A percentile compares a stretch with the other conserved stretches of the same genome.
These are phyloP conservation scores for Buceros bicornis DNA, from an alignment of 2,797 vertebrate species.

Conservation along the genomic window DNA sequence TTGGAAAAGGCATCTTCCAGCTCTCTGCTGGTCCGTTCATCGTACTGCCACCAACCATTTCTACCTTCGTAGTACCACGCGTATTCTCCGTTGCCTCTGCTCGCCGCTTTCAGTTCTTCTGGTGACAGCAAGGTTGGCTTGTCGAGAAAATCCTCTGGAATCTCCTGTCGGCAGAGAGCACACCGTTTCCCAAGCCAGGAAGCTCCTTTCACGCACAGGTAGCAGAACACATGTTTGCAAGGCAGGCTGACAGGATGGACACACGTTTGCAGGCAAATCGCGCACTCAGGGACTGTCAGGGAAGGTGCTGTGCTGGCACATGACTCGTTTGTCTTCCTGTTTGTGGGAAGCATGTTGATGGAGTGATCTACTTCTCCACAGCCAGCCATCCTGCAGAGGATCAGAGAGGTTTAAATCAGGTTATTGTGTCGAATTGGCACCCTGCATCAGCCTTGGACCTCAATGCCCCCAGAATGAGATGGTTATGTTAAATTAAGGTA, in stretches of 20 bases:
- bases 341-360: conserved; percentile 84
- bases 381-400: conserved; percentile 89
- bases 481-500: not conserved
- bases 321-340: conserved; percentile 85
- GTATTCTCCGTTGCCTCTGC: conserved; percentile 86
- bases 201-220: conserved; percentile 95
- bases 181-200: conserved; percentile 98
- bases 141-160: conserved; percentile 96
- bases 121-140: conserved; percentile 92
- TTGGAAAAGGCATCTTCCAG: conserved; percentile 94
- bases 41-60: conserved; percentile 99
- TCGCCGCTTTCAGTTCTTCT: conserved; percentile 92
- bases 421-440: not conserved
- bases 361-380: conserved; percentile 90
- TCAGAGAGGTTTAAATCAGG: conserved; percentile 18
- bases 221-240: conserved; percentile 96
- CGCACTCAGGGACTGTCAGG: conserved; percentile 90
- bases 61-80: conserved; percentile 98
- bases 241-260: conserved; percentile 95
- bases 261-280: conserved; percentile 96
- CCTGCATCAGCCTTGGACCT: not conserved
- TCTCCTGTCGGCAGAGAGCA: conserved; percentile 94
- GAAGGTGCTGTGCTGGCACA: conserved; percentile 86
- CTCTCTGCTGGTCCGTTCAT: conserved; percentile 93
- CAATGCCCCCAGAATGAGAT: not conserved